Conservation (phyloP, 1,140 invertebrate species). For the Argopecten irradians region DNA sequence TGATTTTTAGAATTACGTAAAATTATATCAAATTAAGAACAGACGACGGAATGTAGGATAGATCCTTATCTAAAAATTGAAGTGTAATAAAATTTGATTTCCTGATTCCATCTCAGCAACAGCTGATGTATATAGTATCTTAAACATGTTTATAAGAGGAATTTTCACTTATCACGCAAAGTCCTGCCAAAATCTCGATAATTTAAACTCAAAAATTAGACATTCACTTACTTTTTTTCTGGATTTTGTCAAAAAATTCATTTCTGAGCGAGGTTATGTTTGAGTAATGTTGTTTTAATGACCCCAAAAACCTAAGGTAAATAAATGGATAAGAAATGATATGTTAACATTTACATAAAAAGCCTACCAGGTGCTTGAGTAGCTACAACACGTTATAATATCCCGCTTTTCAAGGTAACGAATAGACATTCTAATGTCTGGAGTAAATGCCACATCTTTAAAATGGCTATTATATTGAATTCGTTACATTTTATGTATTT, state of each 20-base stretch:
- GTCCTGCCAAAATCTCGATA: background rate
- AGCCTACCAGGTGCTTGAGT: background rate
- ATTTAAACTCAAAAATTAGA: background rate
- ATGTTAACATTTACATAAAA: background rate
- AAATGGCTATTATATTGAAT: too few relatives aligned
- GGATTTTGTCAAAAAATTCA: constrained; percentile 22
- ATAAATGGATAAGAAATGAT: background rate
- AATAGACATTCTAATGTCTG: too few relatives aligned
- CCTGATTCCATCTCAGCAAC: background rate
- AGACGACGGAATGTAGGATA: background rate
- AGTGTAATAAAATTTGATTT: constrained; percentile 4
- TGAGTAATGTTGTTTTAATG: constrained; percentile 19
- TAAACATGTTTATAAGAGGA: background rate
- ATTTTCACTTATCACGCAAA: background rate
- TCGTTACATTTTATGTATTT: too few relatives aligned
- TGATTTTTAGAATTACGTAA: background rate
- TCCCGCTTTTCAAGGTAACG: too few relatives aligned
- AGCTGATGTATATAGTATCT: background rate
- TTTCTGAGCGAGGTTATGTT: constrained; percentile 5
- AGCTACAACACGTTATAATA: too few relatives aligned
- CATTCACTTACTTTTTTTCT: background rate
- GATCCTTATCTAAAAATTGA: background rate
- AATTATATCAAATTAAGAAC: background rate
- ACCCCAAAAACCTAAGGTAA: background rate
- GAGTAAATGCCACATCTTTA: too few relatives aligned